These are phyloP conservation scores for zebrafish (Danio rerio) DNA, from an alignment of 2,113 vertebrate species.

Conservation along the genomic window DNA sequence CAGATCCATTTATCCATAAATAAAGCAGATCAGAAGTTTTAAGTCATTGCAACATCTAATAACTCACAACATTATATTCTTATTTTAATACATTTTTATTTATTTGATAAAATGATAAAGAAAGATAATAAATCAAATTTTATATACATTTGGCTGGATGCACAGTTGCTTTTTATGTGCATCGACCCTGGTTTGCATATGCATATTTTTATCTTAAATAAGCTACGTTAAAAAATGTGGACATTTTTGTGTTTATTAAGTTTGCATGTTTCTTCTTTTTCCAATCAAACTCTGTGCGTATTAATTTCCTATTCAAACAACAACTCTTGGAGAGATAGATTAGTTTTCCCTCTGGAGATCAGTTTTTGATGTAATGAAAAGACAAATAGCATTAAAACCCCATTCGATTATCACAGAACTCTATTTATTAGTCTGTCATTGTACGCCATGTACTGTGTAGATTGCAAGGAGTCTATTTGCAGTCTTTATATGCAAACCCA, in stretches of 20 bases:
- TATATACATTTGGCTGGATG: no score
- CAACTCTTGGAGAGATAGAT: neutral
- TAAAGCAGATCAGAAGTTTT: no score
- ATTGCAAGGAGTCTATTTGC: neutral
- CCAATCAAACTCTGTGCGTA: neutral
- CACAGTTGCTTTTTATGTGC: neutral
- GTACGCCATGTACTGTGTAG: neutral
- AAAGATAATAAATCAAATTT: no score
- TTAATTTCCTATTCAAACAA: neutral
- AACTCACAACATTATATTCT: no score
- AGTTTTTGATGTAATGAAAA: neutral
- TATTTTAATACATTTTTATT: no score
- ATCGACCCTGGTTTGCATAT: neutral
- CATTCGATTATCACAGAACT: conserved; percentile 6
- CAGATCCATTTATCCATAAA: no score
- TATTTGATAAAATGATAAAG: no score
- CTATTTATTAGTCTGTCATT: neutral
- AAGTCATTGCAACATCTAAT: no score
- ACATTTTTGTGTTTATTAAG: neutral
- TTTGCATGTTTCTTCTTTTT: neutral
- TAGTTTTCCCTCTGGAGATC: neutral
- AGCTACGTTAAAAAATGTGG: neutral
- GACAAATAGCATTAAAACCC: neutral
- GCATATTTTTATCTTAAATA: neutral
- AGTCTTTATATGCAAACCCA: neutral